A percentile compares a stretch with the other conserved stretches of the same genome.
These are phyloP conservation scores for Oreochromis niloticus DNA, from an alignment of 2,113 vertebrate genomes.

Conservation along the genomic window DNA sequence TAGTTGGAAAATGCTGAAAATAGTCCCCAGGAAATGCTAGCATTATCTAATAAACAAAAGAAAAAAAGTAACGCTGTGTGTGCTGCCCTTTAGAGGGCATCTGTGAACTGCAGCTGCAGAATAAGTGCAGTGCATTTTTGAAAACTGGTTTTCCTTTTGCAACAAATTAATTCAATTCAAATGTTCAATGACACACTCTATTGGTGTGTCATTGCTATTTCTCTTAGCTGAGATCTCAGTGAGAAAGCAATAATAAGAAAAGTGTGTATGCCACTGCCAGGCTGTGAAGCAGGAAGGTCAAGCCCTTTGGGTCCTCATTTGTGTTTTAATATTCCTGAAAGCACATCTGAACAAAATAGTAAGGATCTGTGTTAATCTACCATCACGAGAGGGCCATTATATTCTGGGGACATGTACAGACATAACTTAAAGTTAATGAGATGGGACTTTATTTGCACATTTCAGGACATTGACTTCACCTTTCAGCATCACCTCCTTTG, in stretches of 20 bases:
- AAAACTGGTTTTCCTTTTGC: neutral
- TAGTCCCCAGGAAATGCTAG: neutral
- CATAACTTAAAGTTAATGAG: slow-evolving; percentile 73
- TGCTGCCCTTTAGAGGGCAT: neutral
- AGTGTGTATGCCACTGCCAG: neutral
- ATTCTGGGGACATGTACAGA: slow-evolving; percentile 56
- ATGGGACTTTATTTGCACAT: slow-evolving; percentile 61
- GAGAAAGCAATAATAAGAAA: neutral
- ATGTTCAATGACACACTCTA: neutral
- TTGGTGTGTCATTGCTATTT: neutral
- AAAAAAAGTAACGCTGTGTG: neutral
- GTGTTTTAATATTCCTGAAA: slow-evolving; percentile 50
- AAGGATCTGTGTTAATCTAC: slow-evolving; percentile 58
- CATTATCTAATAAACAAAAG: neutral
- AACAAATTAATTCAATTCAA: neutral
- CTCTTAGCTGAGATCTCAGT: neutral
- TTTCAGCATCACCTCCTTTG: slow-evolving; percentile 20
- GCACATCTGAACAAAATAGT: slow-evolving; percentile 59
- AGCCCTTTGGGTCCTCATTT: slow-evolving; percentile 25
- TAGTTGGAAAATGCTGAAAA: neutral
- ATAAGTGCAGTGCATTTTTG: neutral
- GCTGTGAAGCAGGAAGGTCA: slow-evolving; percentile 13
- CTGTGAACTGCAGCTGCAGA: neutral
- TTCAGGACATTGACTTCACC: slow-evolving; percentile 21
- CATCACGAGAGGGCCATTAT: slow-evolving; percentile 42